Percentiles rank a stretch among this genome's conserved stretches.
These are phyloP conservation scores for Theristicus caerulescens DNA, from an alignment of 2,113 vertebrate species.

Conservation along the genomic window DNA sequence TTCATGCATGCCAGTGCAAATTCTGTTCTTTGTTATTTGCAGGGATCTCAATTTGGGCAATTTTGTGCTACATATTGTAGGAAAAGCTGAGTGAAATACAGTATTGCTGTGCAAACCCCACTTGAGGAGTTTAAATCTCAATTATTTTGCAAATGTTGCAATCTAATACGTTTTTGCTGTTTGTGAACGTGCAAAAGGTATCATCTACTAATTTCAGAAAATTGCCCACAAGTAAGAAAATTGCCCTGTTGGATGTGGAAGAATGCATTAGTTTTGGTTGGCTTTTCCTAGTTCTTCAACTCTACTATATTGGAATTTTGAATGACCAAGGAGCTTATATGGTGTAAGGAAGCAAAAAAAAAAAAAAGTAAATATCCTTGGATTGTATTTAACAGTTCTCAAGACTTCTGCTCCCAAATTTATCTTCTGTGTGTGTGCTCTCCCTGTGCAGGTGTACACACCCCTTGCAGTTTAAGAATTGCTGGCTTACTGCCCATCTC, in stretches of 20 bases:
- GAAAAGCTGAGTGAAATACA: background rate
- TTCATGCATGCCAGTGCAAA: background rate
- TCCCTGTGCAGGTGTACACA: background rate
- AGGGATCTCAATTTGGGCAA: background rate
- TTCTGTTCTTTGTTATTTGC: background rate
- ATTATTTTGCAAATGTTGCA: background rate
- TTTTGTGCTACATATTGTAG: background rate
- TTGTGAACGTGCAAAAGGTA: background rate
- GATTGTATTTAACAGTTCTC: background rate
- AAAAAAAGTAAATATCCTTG: background rate
- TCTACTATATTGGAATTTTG: background rate
- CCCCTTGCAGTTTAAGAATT: background rate
- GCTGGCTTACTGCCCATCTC: background rate
- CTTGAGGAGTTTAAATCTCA: background rate
- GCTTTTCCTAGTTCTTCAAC: background rate
- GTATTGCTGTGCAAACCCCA: background rate
- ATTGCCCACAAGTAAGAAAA: background rate
- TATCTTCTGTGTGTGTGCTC: background rate
- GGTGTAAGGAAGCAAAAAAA: background rate
- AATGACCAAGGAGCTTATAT: background rate
- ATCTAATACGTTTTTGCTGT: background rate
- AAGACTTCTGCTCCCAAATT: background rate
- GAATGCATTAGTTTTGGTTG: background rate
- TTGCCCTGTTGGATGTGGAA: background rate
- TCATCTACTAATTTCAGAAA: background rate